Evolutionary conservation across 2,113 vertebrate species (phyloP).

Genomic region (Pandion haliaetus): DNA sequence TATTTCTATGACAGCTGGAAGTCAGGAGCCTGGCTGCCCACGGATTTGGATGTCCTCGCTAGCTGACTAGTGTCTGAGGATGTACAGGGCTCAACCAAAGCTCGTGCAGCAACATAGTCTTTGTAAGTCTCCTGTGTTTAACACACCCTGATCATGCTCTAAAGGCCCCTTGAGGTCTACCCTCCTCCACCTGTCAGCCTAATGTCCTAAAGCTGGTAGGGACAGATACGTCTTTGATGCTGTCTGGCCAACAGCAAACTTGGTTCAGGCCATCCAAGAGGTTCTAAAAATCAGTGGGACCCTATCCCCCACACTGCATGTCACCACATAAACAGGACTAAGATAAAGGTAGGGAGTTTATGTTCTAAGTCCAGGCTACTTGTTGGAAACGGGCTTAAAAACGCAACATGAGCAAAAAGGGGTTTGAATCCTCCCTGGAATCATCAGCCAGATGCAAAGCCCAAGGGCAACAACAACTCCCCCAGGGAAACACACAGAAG

Average conservation of each 20-base stretch:
- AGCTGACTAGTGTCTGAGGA: neutral
- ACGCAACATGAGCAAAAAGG: neutral
- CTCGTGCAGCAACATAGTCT: neutral
- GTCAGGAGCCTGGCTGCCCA: neutral
- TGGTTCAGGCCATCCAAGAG: neutral
- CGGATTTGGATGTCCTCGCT: neutral
- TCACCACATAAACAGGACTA: neutral
- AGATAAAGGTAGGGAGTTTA: neutral
- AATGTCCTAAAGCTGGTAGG: neutral
- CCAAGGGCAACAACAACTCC: neutral
- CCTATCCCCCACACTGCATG: accelerated
- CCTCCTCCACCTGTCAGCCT: neutral
- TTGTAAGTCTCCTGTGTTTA: neutral
- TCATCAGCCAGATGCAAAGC: neutral
- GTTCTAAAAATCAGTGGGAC: neutral
- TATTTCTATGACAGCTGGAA: neutral
- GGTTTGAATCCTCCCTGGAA: neutral
- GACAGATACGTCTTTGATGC: neutral
- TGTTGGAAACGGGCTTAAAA: neutral
- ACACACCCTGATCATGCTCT: neutral
- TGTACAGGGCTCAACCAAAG: neutral
- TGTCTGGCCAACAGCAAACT: neutral
- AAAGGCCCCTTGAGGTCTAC: neutral
- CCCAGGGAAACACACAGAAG: neutral
- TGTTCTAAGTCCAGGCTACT: neutral